Percentiles rank a stretch among this genome's conserved stretches.
Conservation (phyloP, 2,888 invertebrate genomes). For the Trichacis sp. region DNA sequence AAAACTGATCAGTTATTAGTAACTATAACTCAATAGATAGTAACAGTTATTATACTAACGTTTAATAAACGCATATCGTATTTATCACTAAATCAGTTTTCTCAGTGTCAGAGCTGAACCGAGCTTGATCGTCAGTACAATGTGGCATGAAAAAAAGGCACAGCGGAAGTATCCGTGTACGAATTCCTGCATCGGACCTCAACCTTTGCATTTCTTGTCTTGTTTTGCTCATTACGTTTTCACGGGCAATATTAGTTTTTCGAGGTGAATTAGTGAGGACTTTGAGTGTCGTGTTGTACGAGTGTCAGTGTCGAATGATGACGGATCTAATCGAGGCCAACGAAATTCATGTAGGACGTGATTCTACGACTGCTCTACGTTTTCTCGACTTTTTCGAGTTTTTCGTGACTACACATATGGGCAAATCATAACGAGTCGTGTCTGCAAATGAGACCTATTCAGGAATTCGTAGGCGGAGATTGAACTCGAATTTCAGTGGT, state of each 20-base stretch:
- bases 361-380: no score
- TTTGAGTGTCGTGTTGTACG: background rate
- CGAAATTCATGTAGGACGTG: background rate
- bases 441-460: constrained; percentile 9
- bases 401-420: background rate
- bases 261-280: background rate
- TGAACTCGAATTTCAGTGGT: constrained; percentile 4
- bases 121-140: constrained; percentile 11
- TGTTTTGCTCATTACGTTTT: no score
- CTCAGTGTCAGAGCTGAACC: constrained; percentile 20
- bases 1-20: no score
- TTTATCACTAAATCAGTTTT: no score
- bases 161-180: constrained; percentile 20
- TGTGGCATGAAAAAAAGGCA: constrained; percentile 19
- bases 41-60: no score
- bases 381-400: no score
- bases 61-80: no score
- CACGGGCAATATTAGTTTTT: background rate
- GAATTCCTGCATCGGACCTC: constrained; percentile 26
- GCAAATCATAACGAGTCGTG: background rate
- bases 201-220: no score
- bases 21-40: no score
- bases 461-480: constrained; percentile 20
- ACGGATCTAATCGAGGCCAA: background rate
- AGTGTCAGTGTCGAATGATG: background rate